Percentiles rank a stretch among this genome's conserved stretches.
Conservation (phyloP, 2,888 invertebrate genomes). For the Eurois occulta region DNA sequence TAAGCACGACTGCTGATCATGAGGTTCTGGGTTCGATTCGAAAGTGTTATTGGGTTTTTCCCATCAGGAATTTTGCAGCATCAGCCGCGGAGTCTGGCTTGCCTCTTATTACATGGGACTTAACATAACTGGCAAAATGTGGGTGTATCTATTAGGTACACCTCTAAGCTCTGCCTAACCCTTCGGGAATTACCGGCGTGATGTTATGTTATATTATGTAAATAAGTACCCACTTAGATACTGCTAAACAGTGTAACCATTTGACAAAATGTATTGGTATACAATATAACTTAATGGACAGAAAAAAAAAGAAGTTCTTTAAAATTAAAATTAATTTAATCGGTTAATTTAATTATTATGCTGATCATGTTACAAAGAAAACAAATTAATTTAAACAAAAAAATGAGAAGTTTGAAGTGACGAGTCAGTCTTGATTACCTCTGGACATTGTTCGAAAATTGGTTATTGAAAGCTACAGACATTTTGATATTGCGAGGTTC, state of each 20-base stretch:
- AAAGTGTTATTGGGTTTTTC: no score
- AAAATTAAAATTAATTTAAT: constrained; percentile 11
- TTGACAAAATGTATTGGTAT: not conserved
- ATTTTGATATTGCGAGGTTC: not conserved
- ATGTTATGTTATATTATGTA: no score
- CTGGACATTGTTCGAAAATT: not conserved
- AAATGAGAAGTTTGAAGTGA: not conserved
- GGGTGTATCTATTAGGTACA: no score
- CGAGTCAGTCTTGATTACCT: not conserved
- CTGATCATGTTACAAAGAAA: not conserved
- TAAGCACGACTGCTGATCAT: no score
- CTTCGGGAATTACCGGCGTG: no score
- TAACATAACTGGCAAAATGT: no score
- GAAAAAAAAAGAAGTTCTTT: not conserved
- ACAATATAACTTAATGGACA: not conserved
- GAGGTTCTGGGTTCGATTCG: no score
- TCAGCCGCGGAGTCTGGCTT: no score
- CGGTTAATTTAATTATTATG: not conserved
- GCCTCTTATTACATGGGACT: no score
- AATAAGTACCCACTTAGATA: not conserved
- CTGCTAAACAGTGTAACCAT: not conserved
- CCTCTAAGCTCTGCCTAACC: no score
- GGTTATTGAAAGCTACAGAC: not conserved
- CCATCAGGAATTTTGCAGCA: no score
- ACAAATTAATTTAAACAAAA: not conserved